Evolutionary conservation across 2,113 vertebrate genomes (phyloP), one percentile per base, ranked within the genome.

Genomic region (Ancistrus triradiatus): DNA sequence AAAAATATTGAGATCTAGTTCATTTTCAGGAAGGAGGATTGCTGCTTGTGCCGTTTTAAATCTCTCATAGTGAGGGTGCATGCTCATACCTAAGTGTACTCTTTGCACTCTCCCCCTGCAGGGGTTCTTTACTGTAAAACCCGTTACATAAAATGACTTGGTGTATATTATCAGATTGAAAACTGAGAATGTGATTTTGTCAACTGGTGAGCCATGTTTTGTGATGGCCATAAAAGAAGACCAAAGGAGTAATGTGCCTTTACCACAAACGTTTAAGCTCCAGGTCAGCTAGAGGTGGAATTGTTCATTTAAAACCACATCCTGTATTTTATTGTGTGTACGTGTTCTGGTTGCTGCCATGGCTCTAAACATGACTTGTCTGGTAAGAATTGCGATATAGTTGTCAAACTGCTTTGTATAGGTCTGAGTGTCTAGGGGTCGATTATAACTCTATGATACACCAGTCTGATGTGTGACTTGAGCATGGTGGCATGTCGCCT

Each of bases 181-280:
- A 22, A 2, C 4, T 18, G 11, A 6, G n/a, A 43, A 2, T 11
- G 19, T 52, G 37, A 19, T n/a, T 42, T 46, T n/a, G 3, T 64
- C 1, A 38, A 15, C 17, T 40, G 31, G 24, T 25, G 22, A 49
- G 22, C 19, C 18, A 11, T 3, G 33, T 37, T 51, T 21, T 6
- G 49, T 24, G 13, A 7, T 7, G 35, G 43, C 18, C 38, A 56
- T 37, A 63, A 19, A 24, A 18, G 18, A 24, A 25, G 40, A 47
- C 40, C 50, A 55, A 65, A 55, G 27, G 28, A 56, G 19, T 31
- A 56, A 22, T 47, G 63, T 65, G 63, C 63, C 63, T 65, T 61
- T 43, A 33, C 13, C 14, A 18, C 61, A 22, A 21, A 52, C 9
- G 18, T 37, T 37, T 15, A 56, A 17, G 14, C 63, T 56, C 28